phyloP scores from a whole-genome alignment of 1,140 invertebrate genomes.

The Zaprionus camerounensis region DNA sequence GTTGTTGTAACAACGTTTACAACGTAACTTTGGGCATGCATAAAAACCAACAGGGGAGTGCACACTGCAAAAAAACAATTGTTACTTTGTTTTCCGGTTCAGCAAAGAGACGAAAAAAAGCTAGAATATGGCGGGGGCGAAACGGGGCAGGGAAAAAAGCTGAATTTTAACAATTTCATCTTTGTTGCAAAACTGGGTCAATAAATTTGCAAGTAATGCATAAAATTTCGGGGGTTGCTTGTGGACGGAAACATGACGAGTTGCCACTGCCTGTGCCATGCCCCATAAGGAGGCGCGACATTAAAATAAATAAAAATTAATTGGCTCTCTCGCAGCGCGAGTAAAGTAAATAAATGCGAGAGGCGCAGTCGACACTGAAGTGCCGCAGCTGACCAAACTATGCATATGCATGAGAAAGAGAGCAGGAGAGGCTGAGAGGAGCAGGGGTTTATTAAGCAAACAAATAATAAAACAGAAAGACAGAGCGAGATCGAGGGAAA shows the following conservation, averaged over 20 bases:
- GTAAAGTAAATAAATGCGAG: conserved; percentile 46
- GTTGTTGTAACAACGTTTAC: conserved; percentile 36
- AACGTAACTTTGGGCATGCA: conserved; percentile 40
- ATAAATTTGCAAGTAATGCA: conserved; percentile 59
- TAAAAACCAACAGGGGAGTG: conserved; percentile 7
- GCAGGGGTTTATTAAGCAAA: conserved; percentile 37
- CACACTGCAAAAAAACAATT: conserved; percentile 32
- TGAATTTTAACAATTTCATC: conserved; percentile 54
- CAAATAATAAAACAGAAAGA: conserved; percentile 26
- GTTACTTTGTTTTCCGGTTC: conserved; percentile 48
- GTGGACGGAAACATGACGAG: conserved; percentile 19
- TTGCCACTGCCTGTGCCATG: conserved; percentile 4
- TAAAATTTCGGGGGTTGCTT: conserved; percentile 32
- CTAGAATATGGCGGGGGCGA: neutral
- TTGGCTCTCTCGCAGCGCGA: conserved; percentile 38
- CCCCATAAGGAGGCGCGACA: conserved; percentile 21
- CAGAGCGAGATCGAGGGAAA: neutral
- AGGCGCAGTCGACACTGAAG: conserved; percentile 30
- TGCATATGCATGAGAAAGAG: conserved; percentile 25
- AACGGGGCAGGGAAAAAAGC: neutral
- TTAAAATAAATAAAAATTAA: conserved; percentile 67
- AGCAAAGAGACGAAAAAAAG: conserved; percentile 12
- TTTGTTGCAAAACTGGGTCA: conserved; percentile 56
- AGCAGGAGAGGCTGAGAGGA: too few relatives aligned
- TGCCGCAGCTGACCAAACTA: conserved; percentile 35